Evolutionary conservation across 2,888 invertebrate genomes (phyloP).

Genomic region (Dendrolimus houi): DNA sequence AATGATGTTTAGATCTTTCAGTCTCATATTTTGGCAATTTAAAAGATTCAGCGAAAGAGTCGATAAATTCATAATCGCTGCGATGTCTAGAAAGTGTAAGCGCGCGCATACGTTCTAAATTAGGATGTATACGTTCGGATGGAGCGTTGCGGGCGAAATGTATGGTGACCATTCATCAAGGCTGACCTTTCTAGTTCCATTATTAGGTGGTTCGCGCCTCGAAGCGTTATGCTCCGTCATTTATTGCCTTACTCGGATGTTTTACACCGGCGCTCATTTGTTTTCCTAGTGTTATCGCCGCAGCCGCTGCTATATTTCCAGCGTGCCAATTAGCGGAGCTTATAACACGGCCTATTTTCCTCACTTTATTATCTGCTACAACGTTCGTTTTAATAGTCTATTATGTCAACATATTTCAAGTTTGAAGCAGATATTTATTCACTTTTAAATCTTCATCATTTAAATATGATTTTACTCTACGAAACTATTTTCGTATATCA

Average conservation of each 20-base stretch:
- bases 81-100: no score
- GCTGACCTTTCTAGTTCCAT: conserved; percentile 33
- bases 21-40: no score
- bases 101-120: neutral
- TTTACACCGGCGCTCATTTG: conserved; percentile 17
- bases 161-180: conserved; percentile 28
- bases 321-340: conserved; percentile 18
- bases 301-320: conserved; percentile 13
- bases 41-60: no score
- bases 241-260: conserved; percentile 22
- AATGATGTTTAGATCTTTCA: no score
- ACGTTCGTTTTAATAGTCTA: neutral
- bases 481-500: neutral
- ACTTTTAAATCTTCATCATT: neutral
- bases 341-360: conserved; percentile 11
- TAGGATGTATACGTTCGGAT: conserved; percentile 1
- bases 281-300: conserved; percentile 29
- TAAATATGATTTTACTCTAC: neutral
- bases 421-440: neutral
- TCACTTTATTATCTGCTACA: conserved; percentile 12
- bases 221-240: conserved; percentile 13
- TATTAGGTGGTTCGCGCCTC: conserved; percentile 33
- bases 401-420: neutral
- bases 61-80: no score
- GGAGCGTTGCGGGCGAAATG: conserved; percentile 17